Evolutionary conservation across 2,797 vertebrate species (phyloP).

Genomic region (Takifugu ocellatus): DNA sequence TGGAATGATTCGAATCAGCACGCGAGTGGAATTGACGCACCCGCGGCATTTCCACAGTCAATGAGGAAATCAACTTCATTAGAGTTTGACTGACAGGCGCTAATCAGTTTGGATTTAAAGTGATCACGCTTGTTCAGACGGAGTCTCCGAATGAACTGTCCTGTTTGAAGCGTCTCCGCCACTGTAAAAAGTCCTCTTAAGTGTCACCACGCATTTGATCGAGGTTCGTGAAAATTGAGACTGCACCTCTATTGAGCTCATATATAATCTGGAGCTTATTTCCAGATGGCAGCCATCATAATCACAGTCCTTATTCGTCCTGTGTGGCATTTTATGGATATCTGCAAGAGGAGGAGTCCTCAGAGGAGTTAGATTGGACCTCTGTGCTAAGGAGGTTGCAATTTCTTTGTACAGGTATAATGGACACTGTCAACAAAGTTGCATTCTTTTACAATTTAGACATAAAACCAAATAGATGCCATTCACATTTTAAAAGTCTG

Average conservation of each 20-base stretch:
- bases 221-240: neutral
- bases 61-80: slow-evolving; percentile 47
- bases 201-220: neutral
- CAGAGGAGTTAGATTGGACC: neutral
- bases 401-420: neutral
- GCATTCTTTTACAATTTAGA: slow-evolving; percentile 1
- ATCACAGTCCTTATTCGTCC: neutral
- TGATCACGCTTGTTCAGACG: slow-evolving; percentile 17
- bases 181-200: neutral
- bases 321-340: neutral
- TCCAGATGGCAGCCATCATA: neutral
- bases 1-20: slow-evolving; percentile 44
- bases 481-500: neutral
- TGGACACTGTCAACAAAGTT: neutral
- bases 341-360: neutral
- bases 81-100: slow-evolving; percentile 53
- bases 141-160: neutral
- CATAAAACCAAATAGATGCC: neutral
- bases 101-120: slow-evolving; percentile 36
- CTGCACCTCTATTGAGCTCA: neutral
- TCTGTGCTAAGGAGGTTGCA: neutral
- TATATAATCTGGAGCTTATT: neutral
- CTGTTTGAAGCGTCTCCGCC: neutral
- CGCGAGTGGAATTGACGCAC: slow-evolving; percentile 47
- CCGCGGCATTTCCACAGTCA: slow-evolving; percentile 25